phyloP scores from a whole-genome alignment of 2,888 invertebrate genomes.

The Synergus japonicus region DNA sequence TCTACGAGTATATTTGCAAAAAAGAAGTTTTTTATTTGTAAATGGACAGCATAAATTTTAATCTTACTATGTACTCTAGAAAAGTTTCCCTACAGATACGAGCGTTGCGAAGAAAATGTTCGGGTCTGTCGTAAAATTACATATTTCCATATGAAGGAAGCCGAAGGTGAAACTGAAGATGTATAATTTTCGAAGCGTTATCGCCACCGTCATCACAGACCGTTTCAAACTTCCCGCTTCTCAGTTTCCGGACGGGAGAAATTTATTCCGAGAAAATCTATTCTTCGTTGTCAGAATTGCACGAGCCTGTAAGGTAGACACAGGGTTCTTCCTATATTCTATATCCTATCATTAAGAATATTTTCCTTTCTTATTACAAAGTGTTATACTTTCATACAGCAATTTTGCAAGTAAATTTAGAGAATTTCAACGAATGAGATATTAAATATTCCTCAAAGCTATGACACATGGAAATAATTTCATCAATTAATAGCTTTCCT shows the following conservation, averaged over 20 bases:
- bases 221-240: not conserved
- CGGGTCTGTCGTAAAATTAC: not conserved
- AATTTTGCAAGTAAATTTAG: not conserved
- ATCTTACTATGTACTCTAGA: not conserved
- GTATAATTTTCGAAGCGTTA: conserved; percentile 3
- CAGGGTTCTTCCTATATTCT: not conserved
- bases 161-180: not conserved
- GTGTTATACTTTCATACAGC: not conserved
- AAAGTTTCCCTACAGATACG: not conserved
- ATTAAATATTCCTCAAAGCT: too few species aligned
- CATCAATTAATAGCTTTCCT: too few species aligned
- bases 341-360: not conserved
- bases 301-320: not conserved
- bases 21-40: not conserved
- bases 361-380: not conserved
- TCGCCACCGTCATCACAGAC: not conserved
- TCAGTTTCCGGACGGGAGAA: not conserved
- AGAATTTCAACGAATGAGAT: too few species aligned
- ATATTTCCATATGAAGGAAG: not conserved
- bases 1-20: not conserved
- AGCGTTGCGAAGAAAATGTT: not conserved
- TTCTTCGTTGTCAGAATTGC: not conserved
- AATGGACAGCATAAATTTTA: not conserved
- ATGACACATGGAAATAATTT: too few species aligned
- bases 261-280: conserved; percentile 3